Evolutionary conservation across 2,113 vertebrate genomes (phyloP).

Genomic region (Rhinolophus ferrumequinum): DNA sequence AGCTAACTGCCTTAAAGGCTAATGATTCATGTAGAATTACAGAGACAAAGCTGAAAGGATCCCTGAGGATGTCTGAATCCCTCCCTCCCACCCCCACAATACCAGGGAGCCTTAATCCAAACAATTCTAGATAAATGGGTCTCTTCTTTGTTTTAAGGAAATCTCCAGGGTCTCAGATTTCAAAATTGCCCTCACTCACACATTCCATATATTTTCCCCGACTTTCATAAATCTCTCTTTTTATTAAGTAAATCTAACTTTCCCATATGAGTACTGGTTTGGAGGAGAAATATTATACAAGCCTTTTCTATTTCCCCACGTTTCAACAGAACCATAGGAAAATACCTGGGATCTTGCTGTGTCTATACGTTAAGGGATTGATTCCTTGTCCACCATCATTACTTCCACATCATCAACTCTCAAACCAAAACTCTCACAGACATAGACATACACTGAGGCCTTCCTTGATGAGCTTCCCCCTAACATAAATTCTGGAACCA

Average conservation of each 20-base stretch:
- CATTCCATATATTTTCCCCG: conserved; percentile 15
- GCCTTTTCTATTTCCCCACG: conserved; percentile 17
- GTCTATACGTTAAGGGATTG: background rate
- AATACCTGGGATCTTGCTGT: background rate
- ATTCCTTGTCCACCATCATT: background rate
- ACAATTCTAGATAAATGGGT: conserved; percentile 63
- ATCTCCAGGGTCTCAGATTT: conserved; percentile 55
- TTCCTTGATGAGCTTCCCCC: conserved; percentile 51
- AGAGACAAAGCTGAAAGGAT: background rate
- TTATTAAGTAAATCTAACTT: conserved; percentile 58
- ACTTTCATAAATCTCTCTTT: conserved; percentile 61
- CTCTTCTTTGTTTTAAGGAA: conserved; percentile 65
- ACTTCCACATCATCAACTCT: background rate
- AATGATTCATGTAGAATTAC: conserved; percentile 21
- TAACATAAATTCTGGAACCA: conserved; percentile 52
- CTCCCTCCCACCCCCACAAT: background rate
- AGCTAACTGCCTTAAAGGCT: background rate
- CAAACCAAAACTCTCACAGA: background rate
- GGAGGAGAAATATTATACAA: conserved; percentile 32
- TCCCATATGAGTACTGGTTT: conserved; percentile 36
- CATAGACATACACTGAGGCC: background rate
- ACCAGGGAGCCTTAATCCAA: conserved; percentile 59
- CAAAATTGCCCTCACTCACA: conserved; percentile 25
- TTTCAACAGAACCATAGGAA: background rate
- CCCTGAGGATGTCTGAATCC: background rate